phyloP scores from a whole-genome alignment of 1,140 invertebrate species.

The Hydropsyche tenuis region DNA sequence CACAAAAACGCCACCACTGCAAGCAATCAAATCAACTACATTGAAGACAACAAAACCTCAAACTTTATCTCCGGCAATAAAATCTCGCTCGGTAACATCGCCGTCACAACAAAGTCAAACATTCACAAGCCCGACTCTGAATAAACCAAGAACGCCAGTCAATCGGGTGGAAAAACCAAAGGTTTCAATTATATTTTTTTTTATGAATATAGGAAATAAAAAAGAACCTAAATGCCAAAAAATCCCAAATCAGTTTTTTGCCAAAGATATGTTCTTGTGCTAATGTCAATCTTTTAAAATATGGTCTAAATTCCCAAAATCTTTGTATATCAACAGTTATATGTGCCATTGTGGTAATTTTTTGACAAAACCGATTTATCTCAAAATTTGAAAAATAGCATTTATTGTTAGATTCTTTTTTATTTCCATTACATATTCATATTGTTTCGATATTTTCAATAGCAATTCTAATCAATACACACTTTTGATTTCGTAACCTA shows the following conservation, averaged over 20 bases:
- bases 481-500: background rate
- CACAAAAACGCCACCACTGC: constrained; percentile 17
- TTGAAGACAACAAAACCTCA: constrained; percentile 11
- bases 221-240: too few species aligned
- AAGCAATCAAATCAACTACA: background rate
- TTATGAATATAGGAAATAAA: too few species aligned
- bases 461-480: background rate
- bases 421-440: too few species aligned
- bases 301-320: too few species aligned
- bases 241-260: too few species aligned
- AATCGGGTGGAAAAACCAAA: background rate
- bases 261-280: too few species aligned
- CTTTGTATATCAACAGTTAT: too few species aligned
- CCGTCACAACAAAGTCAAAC: background rate
- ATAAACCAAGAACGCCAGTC: background rate
- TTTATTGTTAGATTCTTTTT: too few species aligned
- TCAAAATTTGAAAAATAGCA: too few species aligned
- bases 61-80: background rate
- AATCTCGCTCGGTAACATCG: constrained; percentile 3
- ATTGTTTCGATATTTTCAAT: too few species aligned
- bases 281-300: too few species aligned
- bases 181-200: background rate
- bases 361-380: background rate
- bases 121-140: background rate
- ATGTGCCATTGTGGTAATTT: background rate